Conservation (phyloP, 2,888 invertebrate species). For the Halocaridina rubra region DNA sequence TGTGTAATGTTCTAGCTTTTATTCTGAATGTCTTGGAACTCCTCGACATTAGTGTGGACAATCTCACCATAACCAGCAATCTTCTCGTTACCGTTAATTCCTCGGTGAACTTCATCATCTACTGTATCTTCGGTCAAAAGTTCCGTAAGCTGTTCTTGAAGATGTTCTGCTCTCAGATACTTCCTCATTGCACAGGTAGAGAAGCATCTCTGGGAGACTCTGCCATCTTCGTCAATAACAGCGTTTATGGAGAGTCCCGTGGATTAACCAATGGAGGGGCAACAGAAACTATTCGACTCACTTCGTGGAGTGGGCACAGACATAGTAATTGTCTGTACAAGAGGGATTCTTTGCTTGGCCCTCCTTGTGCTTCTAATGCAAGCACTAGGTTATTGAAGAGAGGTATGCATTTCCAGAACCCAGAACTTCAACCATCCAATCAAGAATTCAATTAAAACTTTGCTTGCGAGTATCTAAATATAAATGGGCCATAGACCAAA, state of each 20-base stretch:
- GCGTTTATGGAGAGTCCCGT: neutral
- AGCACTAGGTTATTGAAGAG: no score
- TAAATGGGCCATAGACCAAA: no score
- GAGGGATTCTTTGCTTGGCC: no score
- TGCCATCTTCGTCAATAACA: neutral
- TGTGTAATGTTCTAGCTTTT: constrained; percentile 89
- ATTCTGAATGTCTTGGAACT: constrained; percentile 89
- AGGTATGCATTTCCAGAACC: no score
- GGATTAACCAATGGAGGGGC: neutral
- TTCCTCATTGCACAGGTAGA: no score
- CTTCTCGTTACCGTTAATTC: constrained; percentile 96
- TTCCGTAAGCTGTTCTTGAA: constrained; percentile 86
- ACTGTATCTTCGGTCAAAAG: constrained; percentile 97
- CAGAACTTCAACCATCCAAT: no score
- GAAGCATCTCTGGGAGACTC: no score
- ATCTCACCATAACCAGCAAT: constrained; percentile 84
- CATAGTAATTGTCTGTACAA: neutral
- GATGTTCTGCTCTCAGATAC: constrained; percentile 56
- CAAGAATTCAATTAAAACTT: no score
- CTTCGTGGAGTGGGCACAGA: neutral
- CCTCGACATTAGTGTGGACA: constrained; percentile 67
- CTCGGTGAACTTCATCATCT: constrained; percentile 96
- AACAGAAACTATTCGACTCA: neutral
- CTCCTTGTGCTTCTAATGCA: neutral
- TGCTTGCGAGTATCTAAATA: no score